Evolutionary conservation across 2,888 invertebrate genomes (phyloP), one percentile per base, ranked within the genome.

Genomic region (Athalia cordata): DNA sequence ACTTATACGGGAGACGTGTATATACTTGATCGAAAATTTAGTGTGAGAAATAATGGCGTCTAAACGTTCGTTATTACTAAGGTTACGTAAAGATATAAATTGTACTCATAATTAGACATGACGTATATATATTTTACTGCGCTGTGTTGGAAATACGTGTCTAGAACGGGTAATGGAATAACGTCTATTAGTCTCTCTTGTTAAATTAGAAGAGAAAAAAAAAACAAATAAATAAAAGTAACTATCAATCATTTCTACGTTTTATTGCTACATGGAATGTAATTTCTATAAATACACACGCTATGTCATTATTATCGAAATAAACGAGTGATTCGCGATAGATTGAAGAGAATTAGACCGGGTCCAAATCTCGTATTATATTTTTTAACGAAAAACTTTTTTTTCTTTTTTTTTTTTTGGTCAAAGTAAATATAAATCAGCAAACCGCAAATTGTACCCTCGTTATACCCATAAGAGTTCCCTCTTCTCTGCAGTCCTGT

Each of bases 391-490:
- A 55, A 68, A n/a, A 68, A 68, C 50, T 68, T 68, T 11, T 29
- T 29, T 29, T 29, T 29, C 2, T 29, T 29, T 29, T 29, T 2
- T 2, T 0, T 29, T 29, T 43, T 52, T 52, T 52, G 7, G n/a
- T n/a, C n/a, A n/a, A n/a, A 52, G 68, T 68, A 68, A 68, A 68
- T 68, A 68, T 52, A 68, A 68, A 68, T 68, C 68, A 29, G 29
- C 68, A 50, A 68, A 68, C 68, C 68, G 29, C 68, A 52, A 68
- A 68, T 29, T 52, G 15, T 68, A 68, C 68, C 68, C 68, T 68
- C 52, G 52, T 68, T 68, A 68, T 68, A 68, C 50, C 29, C 55
- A 50, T 45, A 13, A 68, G 55, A 68, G 55, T n/a, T 52, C 52
- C 52, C 52, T 11, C 52, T 11, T 3, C 52, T 11, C 52, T n/a